Percentiles rank a stretch among this genome's conserved stretches.
phyloP scores from a whole-genome alignment of 2,113 vertebrate species.

The Anoura caudifer region DNA sequence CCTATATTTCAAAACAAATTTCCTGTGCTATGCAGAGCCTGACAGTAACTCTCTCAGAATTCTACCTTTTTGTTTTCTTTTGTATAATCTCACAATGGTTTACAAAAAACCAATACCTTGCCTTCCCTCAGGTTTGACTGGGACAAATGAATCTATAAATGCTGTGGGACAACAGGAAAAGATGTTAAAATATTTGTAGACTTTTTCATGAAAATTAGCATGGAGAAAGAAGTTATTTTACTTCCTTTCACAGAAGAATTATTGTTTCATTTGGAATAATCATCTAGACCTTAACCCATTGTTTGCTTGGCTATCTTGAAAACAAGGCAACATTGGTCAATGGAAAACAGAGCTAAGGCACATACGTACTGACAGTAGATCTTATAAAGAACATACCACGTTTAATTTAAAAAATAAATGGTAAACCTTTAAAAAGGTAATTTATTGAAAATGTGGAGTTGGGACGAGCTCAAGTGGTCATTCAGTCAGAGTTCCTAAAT shows the following conservation, averaged over 20 bases:
- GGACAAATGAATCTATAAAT: not conserved
- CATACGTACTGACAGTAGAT: not conserved
- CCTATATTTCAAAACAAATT: constrained; percentile 25
- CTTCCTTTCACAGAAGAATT: not conserved
- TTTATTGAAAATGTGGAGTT: not conserved
- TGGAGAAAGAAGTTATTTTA: not conserved
- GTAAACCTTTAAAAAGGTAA: not conserved
- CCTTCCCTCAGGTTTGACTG: not conserved
- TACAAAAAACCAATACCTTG: not conserved
- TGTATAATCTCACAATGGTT: constrained; percentile 24
- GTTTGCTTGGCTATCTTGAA: not conserved
- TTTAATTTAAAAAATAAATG: not conserved
- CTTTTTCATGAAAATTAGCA: not conserved
- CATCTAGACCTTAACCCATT: not conserved
- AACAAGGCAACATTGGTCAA: not conserved
- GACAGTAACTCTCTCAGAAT: not conserved
- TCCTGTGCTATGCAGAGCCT: not conserved
- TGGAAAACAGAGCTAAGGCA: not conserved
- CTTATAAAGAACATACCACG: not conserved
- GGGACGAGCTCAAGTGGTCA: not conserved
- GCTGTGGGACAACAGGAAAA: not conserved
- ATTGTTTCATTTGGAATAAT: not conserved
- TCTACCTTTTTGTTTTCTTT: not conserved
- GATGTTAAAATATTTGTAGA: constrained; percentile 11
- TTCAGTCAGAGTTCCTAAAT: not conserved